A percentile compares a stretch with the other conserved stretches of the same genome.
These are phyloP conservation scores for Glandiceps talaboti DNA, from an alignment of 53 echinoderm and acorn worm species.

Conservation along the genomic window DNA sequence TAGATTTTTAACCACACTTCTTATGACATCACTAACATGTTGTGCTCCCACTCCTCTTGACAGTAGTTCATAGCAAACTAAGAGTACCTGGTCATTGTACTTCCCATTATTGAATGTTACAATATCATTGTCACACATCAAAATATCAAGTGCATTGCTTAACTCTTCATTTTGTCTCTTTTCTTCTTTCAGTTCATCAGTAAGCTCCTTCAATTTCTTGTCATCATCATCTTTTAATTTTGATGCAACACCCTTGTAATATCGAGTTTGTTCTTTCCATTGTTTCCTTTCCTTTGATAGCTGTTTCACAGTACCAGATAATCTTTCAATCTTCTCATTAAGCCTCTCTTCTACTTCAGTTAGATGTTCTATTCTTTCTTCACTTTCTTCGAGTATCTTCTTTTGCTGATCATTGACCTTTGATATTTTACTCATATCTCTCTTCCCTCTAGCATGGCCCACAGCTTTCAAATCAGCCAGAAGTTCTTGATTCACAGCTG, in stretches of 20 bases:
- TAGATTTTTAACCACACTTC: constrained; percentile 14
- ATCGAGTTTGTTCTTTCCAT: neutral
- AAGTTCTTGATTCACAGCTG: neutral
- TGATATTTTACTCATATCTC: neutral
- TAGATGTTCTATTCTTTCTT: neutral
- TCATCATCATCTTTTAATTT: neutral
- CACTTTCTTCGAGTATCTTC: neutral
- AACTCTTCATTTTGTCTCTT: neutral
- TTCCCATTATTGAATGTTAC: neutral
- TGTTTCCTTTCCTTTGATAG: neutral
- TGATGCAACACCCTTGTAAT: neutral
- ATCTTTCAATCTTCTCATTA: neutral
- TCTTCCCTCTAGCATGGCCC: neutral
- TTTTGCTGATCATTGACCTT: neutral
- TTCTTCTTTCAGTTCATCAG: neutral
- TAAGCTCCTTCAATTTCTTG: neutral
- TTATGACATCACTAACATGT: constrained; percentile 4
- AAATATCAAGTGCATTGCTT: neutral
- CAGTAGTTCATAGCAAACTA: constrained; percentile 11
- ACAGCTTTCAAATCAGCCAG: neutral
- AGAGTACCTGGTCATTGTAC: neutral
- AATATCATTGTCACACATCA: neutral
- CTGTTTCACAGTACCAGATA: neutral
- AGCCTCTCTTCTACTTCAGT: neutral
- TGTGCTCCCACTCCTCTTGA: constrained; percentile 8